Base-by-base conservation (phyloP, 2,888 invertebrate species). In the Acanthosepion pharaonis region DNA sequence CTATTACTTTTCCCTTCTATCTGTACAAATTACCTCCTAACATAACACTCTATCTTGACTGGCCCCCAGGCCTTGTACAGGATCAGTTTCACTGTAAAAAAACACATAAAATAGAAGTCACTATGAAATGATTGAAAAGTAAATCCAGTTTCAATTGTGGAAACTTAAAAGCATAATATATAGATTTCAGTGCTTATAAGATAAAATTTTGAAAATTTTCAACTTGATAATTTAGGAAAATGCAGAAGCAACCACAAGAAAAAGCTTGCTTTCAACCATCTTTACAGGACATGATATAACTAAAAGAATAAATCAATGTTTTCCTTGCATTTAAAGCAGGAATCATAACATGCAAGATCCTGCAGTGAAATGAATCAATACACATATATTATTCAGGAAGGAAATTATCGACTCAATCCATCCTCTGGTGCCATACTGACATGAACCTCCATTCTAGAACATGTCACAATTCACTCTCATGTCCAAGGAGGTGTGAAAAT, bases 371-470 rank as follows among this genome's bases (percentile, higher is more conserved):
- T 11, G n/a, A 78, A 78, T 78, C 78, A 78, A 78, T 78, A 78
- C n/a, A 78, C 78, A 78, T 78, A 78, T 78, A n/a, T 78, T 78
- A 78, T 78, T 33, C 78, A 78, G 78, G 78, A 78, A 78, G 78
- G 78, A 78, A 78, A 78, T 78, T 78, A 33, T 78, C n/a, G 78
- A 78, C 78, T 78, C 78, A n/a, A 78, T 78, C 78, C 78, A 78
- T 78, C 33, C 15, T 33, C n/a, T 33, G 33, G n/a, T n/a, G 78
- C 78, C n/a, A 78, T 78, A 78, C n/a, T n/a, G 78, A 33, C 78
- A n/a, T n/a, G 78, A 78, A 78, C 78, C n/a, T n/a, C 2, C 78
- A 78, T 78, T 78, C 78, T 78, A n/a, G n/a, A 78, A 78, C 78
- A 78, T n/a, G 78, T 28, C 78, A 11, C 78, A 78, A n/a, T 78